Evolutionary conservation across 2,113 vertebrate species (phyloP).

Genomic region (Pangasianodon gigas): DNA sequence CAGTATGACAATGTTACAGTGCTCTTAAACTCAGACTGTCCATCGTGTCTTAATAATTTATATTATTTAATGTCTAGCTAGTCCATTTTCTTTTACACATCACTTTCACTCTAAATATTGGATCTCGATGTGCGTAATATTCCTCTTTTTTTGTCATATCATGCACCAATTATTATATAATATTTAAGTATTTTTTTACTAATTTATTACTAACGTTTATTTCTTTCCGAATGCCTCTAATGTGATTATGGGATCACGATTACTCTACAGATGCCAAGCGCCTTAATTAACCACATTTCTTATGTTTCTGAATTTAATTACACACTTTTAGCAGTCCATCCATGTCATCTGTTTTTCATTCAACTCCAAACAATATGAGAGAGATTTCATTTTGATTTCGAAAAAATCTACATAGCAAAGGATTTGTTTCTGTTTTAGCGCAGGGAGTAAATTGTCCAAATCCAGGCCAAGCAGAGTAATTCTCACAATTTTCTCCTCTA

Average conservation of each 20-base stretch:
- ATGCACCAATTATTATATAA: background rate
- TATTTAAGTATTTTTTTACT: background rate
- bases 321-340: background rate
- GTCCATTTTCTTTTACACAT: background rate
- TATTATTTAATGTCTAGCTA: background rate
- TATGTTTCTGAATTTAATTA: slow-evolving; percentile 12
- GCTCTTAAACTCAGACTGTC: slow-evolving; percentile 6
- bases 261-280: background rate
- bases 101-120: background rate
- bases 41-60: background rate
- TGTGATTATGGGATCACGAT: background rate
- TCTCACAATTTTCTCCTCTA: background rate
- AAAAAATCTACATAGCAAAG: background rate
- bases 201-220: too few relatives aligned
- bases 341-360: background rate
- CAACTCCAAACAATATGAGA: background rate
- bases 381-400: background rate
- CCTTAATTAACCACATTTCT: background rate
- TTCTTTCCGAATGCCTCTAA: background rate
- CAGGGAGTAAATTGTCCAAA: background rate
- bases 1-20: slow-evolving; percentile 37
- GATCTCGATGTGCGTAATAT: background rate
- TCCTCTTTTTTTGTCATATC: background rate
- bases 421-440: background rate
- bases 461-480: background rate